Evolutionary conservation across 2,113 vertebrate genomes (phyloP), one percentile per base, ranked within the genome.

Genomic region (Serinus canaria): DNA sequence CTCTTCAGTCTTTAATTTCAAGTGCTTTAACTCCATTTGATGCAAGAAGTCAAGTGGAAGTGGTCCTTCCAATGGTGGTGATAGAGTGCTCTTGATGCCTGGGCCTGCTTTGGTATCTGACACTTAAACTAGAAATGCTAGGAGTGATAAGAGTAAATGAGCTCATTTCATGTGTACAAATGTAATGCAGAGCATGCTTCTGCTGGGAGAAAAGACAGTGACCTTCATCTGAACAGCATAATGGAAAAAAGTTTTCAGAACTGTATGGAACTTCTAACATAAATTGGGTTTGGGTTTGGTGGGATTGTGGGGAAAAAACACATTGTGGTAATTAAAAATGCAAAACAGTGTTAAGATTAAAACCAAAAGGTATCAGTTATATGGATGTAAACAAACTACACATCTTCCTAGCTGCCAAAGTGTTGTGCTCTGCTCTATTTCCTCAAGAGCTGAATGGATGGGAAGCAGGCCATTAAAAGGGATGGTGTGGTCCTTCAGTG

Each of bases 1-100:
- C 75, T 81, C 63, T 76, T 56, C 43, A 70, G 1, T 77, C n/a
- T 46, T 82, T 59, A 56, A 47, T 77, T 96, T 95, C 56, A 93
- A 94, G 67, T 86, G 77, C 35, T 91, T 85, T 83, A 62, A 63
- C 55, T 95, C 87, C 22, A 56, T 92, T 94, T 84, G 19, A 67
- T 90, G 60, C 35, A 67, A 24, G 49, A 67, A 89, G 44, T 87
- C 92, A 89, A 96, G 91, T 83, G 74, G 68, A 92, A 89, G 76
- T 78, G 94, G 72, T 91, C 53, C 46, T 87, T 91, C 73, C 53
- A 72, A 7, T 85, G 73, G 56, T 63, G 69, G 55, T 31, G 90
- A n/a, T 44, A 69, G 84, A 73, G 81, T 88, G 64, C 68, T 88
- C 28, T 59, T 67, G 79, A n/a, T 87, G n/a, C 47, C 31, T 43